Conservation (phyloP, 2,888 invertebrate genomes). For the Hemithea aestivaria region DNA sequence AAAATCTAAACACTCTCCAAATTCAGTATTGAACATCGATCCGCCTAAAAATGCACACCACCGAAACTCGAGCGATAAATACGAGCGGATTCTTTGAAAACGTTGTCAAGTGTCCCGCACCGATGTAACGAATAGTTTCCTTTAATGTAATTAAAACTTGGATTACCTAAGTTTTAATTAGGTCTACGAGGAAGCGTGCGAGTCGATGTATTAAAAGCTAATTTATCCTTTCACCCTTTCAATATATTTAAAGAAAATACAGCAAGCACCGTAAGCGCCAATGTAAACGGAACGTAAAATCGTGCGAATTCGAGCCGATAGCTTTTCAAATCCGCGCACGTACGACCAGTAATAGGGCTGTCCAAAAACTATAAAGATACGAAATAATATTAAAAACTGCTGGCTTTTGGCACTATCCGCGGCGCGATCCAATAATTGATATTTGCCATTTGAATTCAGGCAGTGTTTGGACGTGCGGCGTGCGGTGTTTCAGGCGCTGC, state of each 20-base stretch:
- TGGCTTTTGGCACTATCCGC: slow-evolving; percentile 14
- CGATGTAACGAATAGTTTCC: slow-evolving; percentile 35
- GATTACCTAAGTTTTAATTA: slow-evolving; percentile 50
- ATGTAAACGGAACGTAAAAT: slow-evolving; percentile 15
- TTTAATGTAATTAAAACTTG: slow-evolving; percentile 48
- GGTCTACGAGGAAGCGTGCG: slow-evolving; percentile 22
- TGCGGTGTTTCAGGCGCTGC: slow-evolving; percentile 25
- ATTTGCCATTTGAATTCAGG: slow-evolving; percentile 63
- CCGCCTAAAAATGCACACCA: slow-evolving; percentile 13
- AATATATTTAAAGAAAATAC: slow-evolving; percentile 13
- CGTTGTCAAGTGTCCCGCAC: slow-evolving; percentile 1
- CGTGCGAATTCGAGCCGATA: slow-evolving; percentile 10
- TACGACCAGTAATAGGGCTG: slow-evolving; percentile 16
- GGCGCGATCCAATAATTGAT: slow-evolving; percentile 28
- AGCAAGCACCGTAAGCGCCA: slow-evolving; percentile 5
- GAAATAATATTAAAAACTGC: slow-evolving; percentile 26
- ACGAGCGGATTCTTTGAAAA: slow-evolving; percentile 8
- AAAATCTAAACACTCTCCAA: slow-evolving; percentile 16
- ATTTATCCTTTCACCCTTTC: slow-evolving; percentile 11
- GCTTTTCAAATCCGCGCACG: slow-evolving; percentile 18
- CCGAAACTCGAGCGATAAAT: slow-evolving; percentile 9
- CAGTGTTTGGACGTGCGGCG: slow-evolving; percentile 36
- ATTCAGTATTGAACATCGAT: slow-evolving; percentile 15
- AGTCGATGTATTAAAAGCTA: slow-evolving; percentile 24
- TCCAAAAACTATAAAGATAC: slow-evolving; percentile 28